Base-by-base conservation (phyloP, 2,113 vertebrate genomes). In the Malaclemys terrapin region DNA sequence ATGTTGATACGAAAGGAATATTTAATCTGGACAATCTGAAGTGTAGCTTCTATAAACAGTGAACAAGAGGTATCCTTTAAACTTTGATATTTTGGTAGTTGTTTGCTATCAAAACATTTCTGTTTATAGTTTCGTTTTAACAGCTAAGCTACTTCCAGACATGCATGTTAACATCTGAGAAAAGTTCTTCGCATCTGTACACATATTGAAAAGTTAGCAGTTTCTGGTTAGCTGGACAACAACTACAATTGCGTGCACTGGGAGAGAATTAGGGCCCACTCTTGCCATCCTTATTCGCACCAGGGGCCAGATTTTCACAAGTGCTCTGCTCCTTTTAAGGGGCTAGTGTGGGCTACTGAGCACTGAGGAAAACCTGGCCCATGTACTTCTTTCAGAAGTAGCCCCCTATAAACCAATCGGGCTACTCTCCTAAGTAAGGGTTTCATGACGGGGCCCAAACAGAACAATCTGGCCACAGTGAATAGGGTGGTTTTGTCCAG, bases 121-220 rank as follows among this genome's bases (percentile, higher is more conserved):
- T 97, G 87, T 95, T 95, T 90, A 96, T 91, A 96, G 93, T 96
- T 98, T 95, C 89, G 92, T 96, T 96, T 97, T 94, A 97, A 93
- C 86, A 98, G 87, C 90, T 94, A 93, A 97, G 92, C 96, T 98
- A 97, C 91, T 97, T 95, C 82, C 92, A 97, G 93, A 76, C 87
- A 96, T 94, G 78, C 93, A 97, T 96, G 92, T 96, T 93, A 94
- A 91, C 88, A 96, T 91, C 90, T 97, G 96, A 95, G 89, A 92
- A 96, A 95, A 53, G 88, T 96, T 96, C 95, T 93, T 91, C 96
- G 31, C 62, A 76, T 85, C 89, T 93, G 93, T 95, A 96, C 85
- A 96, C 91, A 84, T 94, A 97, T 93, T 96, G 96, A 96, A 97
- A 96, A 97, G 95, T 97, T 95, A 96, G 86, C 82, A 89, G 88